Evolutionary conservation across 2,113 vertebrate species (phyloP).

Genomic region (Taurulus bubalis): DNA sequence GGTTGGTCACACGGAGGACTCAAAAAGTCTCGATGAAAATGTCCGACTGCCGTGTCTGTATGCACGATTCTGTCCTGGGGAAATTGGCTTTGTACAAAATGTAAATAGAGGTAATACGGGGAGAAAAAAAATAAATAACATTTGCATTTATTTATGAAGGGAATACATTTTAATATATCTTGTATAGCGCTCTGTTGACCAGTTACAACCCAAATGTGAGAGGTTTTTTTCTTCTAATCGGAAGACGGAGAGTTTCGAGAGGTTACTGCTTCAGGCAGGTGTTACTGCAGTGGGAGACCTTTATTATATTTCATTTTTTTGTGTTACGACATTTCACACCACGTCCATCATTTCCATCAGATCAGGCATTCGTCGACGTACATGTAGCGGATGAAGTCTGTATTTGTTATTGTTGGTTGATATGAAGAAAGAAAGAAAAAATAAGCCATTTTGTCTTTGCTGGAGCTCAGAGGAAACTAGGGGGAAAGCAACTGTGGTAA

Average conservation of each 20-base stretch:
- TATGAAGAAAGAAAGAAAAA: slow-evolving; percentile 59
- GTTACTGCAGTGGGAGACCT: slow-evolving; percentile 77
- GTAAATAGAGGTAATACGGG: slow-evolving; percentile 79
- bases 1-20: slow-evolving; percentile 52
- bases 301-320: slow-evolving; percentile 14
- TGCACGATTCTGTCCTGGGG: slow-evolving; percentile 8
- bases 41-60: slow-evolving; percentile 9
- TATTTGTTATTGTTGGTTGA: slow-evolving; percentile 45
- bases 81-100: slow-evolving; percentile 73
- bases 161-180: slow-evolving; percentile 88
- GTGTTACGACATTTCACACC: slow-evolving; percentile 75
- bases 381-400: slow-evolving; percentile 52
- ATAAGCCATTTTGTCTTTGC: slow-evolving; percentile 29
- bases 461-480: slow-evolving; percentile 37
- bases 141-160: slow-evolving; percentile 88
- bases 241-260: slow-evolving; percentile 53
- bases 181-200: slow-evolving; percentile 78
- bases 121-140: slow-evolving; percentile 59
- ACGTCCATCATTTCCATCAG: slow-evolving; percentile 31
- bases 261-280: slow-evolving; percentile 80
- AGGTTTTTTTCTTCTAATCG: slow-evolving; percentile 22
- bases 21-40: slow-evolving; percentile 32
- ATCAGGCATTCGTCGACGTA: slow-evolving; percentile 35
- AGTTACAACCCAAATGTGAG: slow-evolving; percentile 77
- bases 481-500: slow-evolving; percentile 78